Evolutionary conservation across 35 echinoderm and acorn worm genomes (phyloP), one percentile per base, ranked within the genome.

Genomic region (Ophiothrix spiculata): DNA sequence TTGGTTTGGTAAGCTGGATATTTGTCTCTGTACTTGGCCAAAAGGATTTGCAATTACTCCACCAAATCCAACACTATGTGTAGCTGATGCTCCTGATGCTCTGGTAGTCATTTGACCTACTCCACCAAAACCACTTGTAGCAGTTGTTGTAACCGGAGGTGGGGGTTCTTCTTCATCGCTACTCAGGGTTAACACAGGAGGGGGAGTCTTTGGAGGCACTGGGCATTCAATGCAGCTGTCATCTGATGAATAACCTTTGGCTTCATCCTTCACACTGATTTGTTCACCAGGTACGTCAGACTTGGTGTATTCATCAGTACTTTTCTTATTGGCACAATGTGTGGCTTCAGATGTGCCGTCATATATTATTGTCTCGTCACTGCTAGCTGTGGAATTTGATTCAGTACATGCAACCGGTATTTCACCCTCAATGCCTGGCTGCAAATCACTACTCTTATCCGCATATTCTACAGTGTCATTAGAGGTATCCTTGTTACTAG

Each of bases 161-260:
- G 4, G 16, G 17, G 60, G 60, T 25, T 69, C 60, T 69, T 69
- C 60, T 69, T 69, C 60, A 25, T 69, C 60, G 25, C 60, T 69
- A 69, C 60, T 69, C 25, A 69, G 25, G 8, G 60, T 69, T 12
- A 69, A 25, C 29, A 25, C 60, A 25, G 60, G 60, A 6, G 60
- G 60, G 2, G 60, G 60, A n/a, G 60, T 69, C 60, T 69, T 69
- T 69, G 60, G 60, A 69, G 60, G 60, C 2, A 69, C 60, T 69
- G 60, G 60, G 29, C 60, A 69, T 69, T 69, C 60, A 69, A 69
- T 28, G 2, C 17, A 4, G 29, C 60, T 69, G 29, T 69, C 60
- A 69, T 69, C 60, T 28, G 60, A 69, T 15, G 17, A 15, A 69
- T 69, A 69, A 69, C 29, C 60, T n/a, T n/a, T n/a, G n/a, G n/a